phyloP scores from a whole-genome alignment of 2,888 invertebrate species.

The Sarcophaga caerulescens region DNA sequence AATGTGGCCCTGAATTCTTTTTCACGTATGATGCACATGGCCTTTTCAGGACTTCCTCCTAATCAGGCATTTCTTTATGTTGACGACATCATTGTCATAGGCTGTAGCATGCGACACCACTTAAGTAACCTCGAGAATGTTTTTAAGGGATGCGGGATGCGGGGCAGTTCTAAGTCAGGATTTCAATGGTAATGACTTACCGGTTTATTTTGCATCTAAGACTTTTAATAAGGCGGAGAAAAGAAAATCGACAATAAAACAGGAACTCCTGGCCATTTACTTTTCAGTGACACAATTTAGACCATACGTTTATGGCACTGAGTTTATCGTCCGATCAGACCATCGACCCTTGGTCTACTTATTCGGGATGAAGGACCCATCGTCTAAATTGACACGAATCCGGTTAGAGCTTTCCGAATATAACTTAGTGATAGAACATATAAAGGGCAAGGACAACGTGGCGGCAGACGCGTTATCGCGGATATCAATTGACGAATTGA shows the following conservation, averaged over 20 bases:
- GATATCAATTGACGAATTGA: slow-evolving; percentile 43
- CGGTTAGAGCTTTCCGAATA: slow-evolving; percentile 70
- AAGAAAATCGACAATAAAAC: slow-evolving; percentile 8
- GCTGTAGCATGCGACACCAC: slow-evolving; percentile 24
- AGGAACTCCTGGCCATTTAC: slow-evolving; percentile 26
- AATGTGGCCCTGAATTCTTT: slow-evolving; percentile 20
- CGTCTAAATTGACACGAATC: slow-evolving; percentile 70
- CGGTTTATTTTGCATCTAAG: background rate
- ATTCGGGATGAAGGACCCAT: slow-evolving; percentile 69
- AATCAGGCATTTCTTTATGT: slow-evolving; percentile 16
- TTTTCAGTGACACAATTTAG: slow-evolving; percentile 69
- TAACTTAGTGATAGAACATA: slow-evolving; percentile 67
- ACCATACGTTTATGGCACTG: slow-evolving; percentile 63
- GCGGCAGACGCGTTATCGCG: slow-evolving; percentile 61
- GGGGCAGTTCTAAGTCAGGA: too few species aligned
- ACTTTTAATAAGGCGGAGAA: slow-evolving; percentile 6
- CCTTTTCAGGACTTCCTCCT: slow-evolving; percentile 19
- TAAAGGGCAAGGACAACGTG: too few species aligned
- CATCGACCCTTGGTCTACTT: slow-evolving; percentile 65
- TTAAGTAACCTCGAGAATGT: too few species aligned
- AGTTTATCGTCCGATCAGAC: slow-evolving; percentile 62
- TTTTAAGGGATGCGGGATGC: background rate
- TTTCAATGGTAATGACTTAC: background rate
- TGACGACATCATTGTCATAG: slow-evolving; percentile 27
- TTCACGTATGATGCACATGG: too few species aligned